Conservation (phyloP, 2,888 invertebrate genomes). For the Ennomos fuscantarius region DNA sequence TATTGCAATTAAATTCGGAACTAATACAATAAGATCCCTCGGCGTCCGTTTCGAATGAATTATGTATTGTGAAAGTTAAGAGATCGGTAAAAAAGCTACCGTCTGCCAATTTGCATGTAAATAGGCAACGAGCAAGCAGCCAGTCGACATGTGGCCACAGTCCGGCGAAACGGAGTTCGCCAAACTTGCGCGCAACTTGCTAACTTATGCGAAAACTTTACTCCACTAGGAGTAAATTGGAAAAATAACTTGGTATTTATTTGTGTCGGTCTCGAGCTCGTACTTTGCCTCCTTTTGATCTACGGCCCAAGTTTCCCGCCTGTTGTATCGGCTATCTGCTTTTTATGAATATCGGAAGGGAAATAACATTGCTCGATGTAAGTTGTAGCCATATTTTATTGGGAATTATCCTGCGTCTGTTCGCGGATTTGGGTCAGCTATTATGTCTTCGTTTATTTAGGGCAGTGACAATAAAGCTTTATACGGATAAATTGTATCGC, state of each 20-base stretch:
- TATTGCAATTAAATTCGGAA: constrained; percentile 24
- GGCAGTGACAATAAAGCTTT: constrained; percentile 8
- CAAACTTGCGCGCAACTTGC: constrained; percentile 31
- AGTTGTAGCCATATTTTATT: constrained; percentile 30
- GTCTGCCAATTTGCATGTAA: constrained; percentile 69
- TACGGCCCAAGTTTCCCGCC: constrained; percentile 46
- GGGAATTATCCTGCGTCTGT: constrained; percentile 22
- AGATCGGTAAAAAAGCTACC: constrained; percentile 55
- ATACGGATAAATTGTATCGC: neutral
- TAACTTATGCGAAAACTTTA: constrained; percentile 71
- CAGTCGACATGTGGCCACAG: constrained; percentile 58
- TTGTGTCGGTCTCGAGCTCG: constrained; percentile 29
- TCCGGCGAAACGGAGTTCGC: constrained; percentile 42
- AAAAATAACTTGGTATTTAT: constrained; percentile 58
- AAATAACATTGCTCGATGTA: constrained; percentile 18
- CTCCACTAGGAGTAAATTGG: constrained; percentile 54
- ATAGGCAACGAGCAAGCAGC: constrained; percentile 46
- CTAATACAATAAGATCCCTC: constrained; percentile 48
- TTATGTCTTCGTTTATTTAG: constrained; percentile 23
- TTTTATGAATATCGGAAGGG: constrained; percentile 36
- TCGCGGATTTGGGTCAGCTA: constrained; percentile 32
- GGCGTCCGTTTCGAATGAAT: constrained; percentile 53
- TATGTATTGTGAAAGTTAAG: constrained; percentile 58
- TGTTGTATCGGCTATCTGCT: constrained; percentile 29
- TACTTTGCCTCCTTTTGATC: constrained; percentile 48